A percentile compares a stretch with the other conserved stretches of the same genome.
phyloP scores from a whole-genome alignment of 2,888 invertebrate genomes.

The Alcis repandata region DNA sequence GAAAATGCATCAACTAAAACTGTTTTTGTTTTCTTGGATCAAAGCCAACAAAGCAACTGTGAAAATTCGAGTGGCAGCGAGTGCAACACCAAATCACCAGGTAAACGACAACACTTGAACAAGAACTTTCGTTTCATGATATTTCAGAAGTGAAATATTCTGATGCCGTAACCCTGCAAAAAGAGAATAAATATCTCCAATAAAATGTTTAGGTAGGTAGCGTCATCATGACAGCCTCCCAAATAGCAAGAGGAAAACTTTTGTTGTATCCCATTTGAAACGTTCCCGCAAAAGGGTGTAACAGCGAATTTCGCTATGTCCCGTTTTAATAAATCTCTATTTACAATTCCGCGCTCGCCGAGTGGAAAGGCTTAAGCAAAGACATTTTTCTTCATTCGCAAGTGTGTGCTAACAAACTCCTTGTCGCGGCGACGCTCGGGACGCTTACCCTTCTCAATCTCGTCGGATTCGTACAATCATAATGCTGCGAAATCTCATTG shows the following conservation, averaged over 20 bases:
- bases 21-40: neutral
- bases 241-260: slow-evolving; percentile 60
- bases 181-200: slow-evolving; percentile 33
- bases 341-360: slow-evolving; percentile 79
- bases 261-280: slow-evolving; percentile 58
- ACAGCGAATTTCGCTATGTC: slow-evolving; percentile 73
- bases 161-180: slow-evolving; percentile 1
- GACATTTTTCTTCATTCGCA: slow-evolving; percentile 85
- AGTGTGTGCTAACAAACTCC: slow-evolving; percentile 81
- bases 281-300: slow-evolving; percentile 66
- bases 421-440: slow-evolving; percentile 64
- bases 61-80: neutral
- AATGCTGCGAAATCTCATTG: slow-evolving; percentile 54
- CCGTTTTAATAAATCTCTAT: slow-evolving; percentile 86
- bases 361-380: slow-evolving; percentile 82
- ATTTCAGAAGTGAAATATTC: neutral
- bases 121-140: neutral
- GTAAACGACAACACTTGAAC: slow-evolving; percentile 1
- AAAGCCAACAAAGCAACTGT: neutral
- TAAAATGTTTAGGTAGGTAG: slow-evolving; percentile 41
- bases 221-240: slow-evolving; percentile 45
- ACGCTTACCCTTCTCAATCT: slow-evolving; percentile 74
- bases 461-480: slow-evolving; percentile 68
- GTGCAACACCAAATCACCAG: neutral
- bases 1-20: slow-evolving; percentile 6